Percentiles rank a stretch among this genome's conserved stretches.
Conservation (phyloP, 2,888 invertebrate genomes). For the Agrotis ipsilon region DNA sequence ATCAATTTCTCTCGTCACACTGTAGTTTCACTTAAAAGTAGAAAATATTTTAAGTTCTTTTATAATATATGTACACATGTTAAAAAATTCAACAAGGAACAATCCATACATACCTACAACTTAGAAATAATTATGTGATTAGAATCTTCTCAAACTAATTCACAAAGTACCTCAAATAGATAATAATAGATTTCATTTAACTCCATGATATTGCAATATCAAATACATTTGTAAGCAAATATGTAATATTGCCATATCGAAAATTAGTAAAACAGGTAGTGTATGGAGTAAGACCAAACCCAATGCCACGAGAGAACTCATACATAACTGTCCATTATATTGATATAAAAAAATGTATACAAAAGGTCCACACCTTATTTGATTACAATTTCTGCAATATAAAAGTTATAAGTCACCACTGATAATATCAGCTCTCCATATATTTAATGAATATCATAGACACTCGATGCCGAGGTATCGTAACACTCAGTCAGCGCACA, state of each 20-base stretch:
- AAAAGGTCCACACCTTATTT: conserved; percentile 88
- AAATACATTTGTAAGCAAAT: conserved; percentile 53
- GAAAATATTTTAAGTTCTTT: conserved; percentile 80
- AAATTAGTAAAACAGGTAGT: conserved; percentile 59
- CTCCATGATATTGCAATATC: conserved; percentile 62
- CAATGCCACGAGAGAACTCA: conserved; percentile 90
- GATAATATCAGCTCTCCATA: conserved; percentile 77
- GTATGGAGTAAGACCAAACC: conserved; percentile 71
- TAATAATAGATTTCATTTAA: conserved; percentile 56
- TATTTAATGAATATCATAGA: conserved; percentile 72
- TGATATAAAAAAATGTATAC: conserved; percentile 88
- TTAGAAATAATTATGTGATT: conserved; percentile 70
- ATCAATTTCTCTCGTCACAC: conserved; percentile 89
- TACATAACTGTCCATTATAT: conserved; percentile 81
- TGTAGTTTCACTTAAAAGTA: conserved; percentile 88
- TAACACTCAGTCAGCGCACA: conserved; percentile 82
- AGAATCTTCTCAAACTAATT: conserved; percentile 54
- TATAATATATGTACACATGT: conserved; percentile 84
- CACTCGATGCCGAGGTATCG: conserved; percentile 77
- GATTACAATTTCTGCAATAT: conserved; percentile 87
- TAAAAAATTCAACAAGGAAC: conserved; percentile 82
- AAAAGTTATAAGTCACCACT: conserved; percentile 86
- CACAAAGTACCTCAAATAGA: conserved; percentile 60
- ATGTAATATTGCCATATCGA: conserved; percentile 52
- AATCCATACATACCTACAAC: conserved; percentile 69